Conservation (phyloP, 2,888 invertebrate genomes). For the Drosophila percnosoma region DNA sequence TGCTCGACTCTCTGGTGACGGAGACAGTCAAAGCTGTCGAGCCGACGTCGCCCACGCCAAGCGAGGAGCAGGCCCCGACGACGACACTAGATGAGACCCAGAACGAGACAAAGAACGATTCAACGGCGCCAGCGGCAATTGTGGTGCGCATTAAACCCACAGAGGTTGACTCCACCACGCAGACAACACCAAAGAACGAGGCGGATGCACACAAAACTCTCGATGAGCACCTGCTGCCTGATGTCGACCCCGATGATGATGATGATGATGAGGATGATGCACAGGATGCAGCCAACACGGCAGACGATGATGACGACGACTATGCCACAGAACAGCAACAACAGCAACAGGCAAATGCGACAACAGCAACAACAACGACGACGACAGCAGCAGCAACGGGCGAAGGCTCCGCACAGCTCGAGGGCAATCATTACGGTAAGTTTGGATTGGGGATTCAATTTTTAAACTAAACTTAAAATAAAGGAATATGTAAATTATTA, state of each 20-base stretch:
- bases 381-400: slow-evolving; percentile 41
- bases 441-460: neutral
- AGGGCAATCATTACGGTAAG: slow-evolving; percentile 93
- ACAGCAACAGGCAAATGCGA: neutral
- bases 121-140: neutral
- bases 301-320: slow-evolving; percentile 59
- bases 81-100: neutral
- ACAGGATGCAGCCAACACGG: slow-evolving; percentile 42
- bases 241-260: neutral
- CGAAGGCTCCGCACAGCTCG: slow-evolving; percentile 93
- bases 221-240: slow-evolving; percentile 39
- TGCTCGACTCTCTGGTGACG: slow-evolving; percentile 73
- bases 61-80: slow-evolving; percentile 8
- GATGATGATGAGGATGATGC: slow-evolving; percentile 48
- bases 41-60: slow-evolving; percentile 49
- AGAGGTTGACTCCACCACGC: slow-evolving; percentile 81
- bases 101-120: neutral
- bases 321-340: slow-evolving; percentile 85
- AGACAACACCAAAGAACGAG: slow-evolving; percentile 81
- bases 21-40: slow-evolving; percentile 63
- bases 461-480: neutral
- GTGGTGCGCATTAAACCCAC: slow-evolving; percentile 59
- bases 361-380: slow-evolving; percentile 1
- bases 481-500: no score
- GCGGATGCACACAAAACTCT: slow-evolving; percentile 40